Conservation (phyloP, 2,888 invertebrate genomes). For the Anarsia innoxiella region DNA sequence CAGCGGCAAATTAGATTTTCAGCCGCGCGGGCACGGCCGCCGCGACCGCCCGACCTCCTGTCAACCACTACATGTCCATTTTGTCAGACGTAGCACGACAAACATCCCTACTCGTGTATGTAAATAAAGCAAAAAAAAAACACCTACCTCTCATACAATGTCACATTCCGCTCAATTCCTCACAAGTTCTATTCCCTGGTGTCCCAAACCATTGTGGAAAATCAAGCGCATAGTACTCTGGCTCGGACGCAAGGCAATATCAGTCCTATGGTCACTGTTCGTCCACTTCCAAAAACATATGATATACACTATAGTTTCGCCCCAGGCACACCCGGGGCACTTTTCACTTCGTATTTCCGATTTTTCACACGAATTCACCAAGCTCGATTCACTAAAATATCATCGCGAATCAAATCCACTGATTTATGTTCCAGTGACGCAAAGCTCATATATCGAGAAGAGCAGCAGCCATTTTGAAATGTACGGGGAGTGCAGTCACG, state of each 20-base stretch:
- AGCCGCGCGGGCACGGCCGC: constrained; percentile 38
- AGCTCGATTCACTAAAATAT: constrained; percentile 55
- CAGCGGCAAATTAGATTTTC: constrained; percentile 24
- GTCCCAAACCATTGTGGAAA: constrained; percentile 68
- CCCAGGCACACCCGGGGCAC: constrained; percentile 46
- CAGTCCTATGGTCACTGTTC: constrained; percentile 63
- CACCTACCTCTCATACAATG: constrained; percentile 73
- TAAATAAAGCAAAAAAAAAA: constrained; percentile 61
- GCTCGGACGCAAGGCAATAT: constrained; percentile 71
- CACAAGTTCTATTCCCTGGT: constrained; percentile 62
- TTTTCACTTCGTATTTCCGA: constrained; percentile 46
- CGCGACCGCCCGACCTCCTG: constrained; percentile 44
- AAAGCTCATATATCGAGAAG: constrained; percentile 76
- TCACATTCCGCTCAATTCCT: constrained; percentile 75
- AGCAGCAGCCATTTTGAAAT: constrained; percentile 78
- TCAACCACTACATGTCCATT: constrained; percentile 58
- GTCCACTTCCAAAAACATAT: constrained; percentile 73
- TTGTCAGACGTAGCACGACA: constrained; percentile 48
- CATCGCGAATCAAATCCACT: constrained; percentile 59
- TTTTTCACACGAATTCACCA: constrained; percentile 56
- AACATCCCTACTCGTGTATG: constrained; percentile 29
- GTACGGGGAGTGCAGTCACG: constrained; percentile 75
- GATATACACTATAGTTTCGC: constrained; percentile 64
- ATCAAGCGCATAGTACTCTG: constrained; percentile 68
- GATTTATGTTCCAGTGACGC: constrained; percentile 76